Conservation (phyloP, 2,888 invertebrate genomes). For the Drosophila melanosoma region DNA sequence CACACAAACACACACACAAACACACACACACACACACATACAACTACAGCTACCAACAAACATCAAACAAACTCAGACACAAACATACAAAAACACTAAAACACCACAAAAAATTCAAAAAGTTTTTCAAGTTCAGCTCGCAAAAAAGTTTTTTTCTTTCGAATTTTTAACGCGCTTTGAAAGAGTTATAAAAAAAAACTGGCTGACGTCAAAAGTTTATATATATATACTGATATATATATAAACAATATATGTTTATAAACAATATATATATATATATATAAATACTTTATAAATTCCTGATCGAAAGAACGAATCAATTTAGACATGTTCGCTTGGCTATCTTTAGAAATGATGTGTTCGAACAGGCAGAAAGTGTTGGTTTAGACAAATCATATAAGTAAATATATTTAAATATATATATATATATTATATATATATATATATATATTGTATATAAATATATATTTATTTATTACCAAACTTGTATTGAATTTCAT, state of each 20-base stretch:
- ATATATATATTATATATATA: too few species aligned
- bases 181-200: not conserved
- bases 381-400: too few species aligned
- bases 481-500: not conserved
- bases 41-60: not conserved
- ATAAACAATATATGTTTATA: not conserved
- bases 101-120: not conserved
- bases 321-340: not conserved
- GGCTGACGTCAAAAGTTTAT: not conserved
- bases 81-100: not conserved
- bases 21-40: not conserved
- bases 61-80: not conserved
- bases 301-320: not conserved
- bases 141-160: not conserved
- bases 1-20: not conserved
- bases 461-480: not conserved
- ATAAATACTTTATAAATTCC: not conserved
- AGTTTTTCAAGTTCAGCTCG: not conserved
- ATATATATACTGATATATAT: not conserved
- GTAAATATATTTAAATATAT: not conserved
- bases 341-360: not conserved
- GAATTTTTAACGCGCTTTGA: not conserved
- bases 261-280: not conserved
- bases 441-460: too few species aligned
- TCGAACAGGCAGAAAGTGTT: not conserved